Conservation (phyloP, 2,888 invertebrate genomes). For the Xiphydria camelus region DNA sequence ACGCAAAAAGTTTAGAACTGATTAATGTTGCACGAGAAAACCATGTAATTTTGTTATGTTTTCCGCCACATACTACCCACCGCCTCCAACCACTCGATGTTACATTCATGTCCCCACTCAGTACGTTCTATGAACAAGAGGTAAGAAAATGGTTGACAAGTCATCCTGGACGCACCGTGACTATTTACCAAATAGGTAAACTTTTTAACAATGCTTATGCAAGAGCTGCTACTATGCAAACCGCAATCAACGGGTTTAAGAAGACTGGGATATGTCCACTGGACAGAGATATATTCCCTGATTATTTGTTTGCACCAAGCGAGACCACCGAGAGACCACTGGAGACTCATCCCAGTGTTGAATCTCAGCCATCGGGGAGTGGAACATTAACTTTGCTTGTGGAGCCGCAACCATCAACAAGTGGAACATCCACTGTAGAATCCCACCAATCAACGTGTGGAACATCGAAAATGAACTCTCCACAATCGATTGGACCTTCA, state of each 20-base stretch:
- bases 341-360: no score
- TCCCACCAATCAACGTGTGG: no score
- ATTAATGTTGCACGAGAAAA: constrained; percentile 20
- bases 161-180: constrained; percentile 22
- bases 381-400: no score
- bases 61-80: no score
- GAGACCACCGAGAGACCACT: constrained; percentile 16
- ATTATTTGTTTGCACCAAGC: constrained; percentile 11
- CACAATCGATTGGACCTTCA: no score
- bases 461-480: no score
- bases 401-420: no score
- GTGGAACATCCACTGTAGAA: no score
- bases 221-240: constrained; percentile 17
- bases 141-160: constrained; percentile 18
- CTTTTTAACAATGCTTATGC: constrained; percentile 22
- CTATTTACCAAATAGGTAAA: constrained; percentile 17
- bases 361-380: no score
- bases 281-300: constrained; percentile 12
- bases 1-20: constrained; percentile 22
- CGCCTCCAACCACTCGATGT: constrained; percentile 21
- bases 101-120: constrained; percentile 26
- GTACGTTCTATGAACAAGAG: constrained; percentile 20
- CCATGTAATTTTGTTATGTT: constrained; percentile 19
- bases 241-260: constrained; percentile 22
- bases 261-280: constrained; percentile 23